Conservation (phyloP, 1,140 invertebrate genomes). For the Aphaenogaster ashmeadi region DNA sequence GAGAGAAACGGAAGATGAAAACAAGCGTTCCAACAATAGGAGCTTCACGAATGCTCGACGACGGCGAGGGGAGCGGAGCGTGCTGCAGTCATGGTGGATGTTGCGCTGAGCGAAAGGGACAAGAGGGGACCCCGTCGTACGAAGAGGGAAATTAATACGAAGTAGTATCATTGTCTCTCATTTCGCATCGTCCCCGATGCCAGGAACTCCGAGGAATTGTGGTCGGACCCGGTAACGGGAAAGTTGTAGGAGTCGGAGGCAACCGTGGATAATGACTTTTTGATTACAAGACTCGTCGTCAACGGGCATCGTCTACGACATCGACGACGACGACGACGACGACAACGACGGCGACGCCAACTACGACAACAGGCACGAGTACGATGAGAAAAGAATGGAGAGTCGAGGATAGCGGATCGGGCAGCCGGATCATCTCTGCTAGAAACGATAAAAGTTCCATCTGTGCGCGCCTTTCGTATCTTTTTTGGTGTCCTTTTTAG, state of each 20-base stretch:
- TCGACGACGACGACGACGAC: constrained; percentile 1
- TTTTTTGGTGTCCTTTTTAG: constrained; percentile 37
- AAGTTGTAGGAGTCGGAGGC: constrained; percentile 70
- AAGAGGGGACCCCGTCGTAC: constrained; percentile 56
- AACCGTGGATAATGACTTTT: constrained; percentile 81
- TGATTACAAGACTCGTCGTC: constrained; percentile 79
- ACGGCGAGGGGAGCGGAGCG: background rate
- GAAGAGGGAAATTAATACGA: constrained; percentile 79
- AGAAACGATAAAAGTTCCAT: constrained; percentile 65
- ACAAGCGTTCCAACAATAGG: constrained; percentile 72
- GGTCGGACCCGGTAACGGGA: constrained; percentile 55
- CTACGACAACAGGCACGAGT: constrained; percentile 19
- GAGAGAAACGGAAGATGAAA: constrained; percentile 71
- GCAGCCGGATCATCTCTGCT: constrained; percentile 54
- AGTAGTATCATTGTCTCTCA: constrained; percentile 78
- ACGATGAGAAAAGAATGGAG: constrained; percentile 50
- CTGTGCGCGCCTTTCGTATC: constrained; percentile 26
- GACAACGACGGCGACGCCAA: constrained; percentile 5
- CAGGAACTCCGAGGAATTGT: constrained; percentile 69
- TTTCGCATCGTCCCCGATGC: constrained; percentile 64
- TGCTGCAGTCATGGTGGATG: constrained; percentile 36
- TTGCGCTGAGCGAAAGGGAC: constrained; percentile 53
- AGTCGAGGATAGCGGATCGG: constrained; percentile 47
- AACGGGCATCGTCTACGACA: constrained; percentile 47
- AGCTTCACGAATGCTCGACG: constrained; percentile 59